A percentile compares a stretch with the other conserved stretches of the same genome.
Conservation (phyloP, 1,140 invertebrate genomes). For the Drosophila micromelanica region DNA sequence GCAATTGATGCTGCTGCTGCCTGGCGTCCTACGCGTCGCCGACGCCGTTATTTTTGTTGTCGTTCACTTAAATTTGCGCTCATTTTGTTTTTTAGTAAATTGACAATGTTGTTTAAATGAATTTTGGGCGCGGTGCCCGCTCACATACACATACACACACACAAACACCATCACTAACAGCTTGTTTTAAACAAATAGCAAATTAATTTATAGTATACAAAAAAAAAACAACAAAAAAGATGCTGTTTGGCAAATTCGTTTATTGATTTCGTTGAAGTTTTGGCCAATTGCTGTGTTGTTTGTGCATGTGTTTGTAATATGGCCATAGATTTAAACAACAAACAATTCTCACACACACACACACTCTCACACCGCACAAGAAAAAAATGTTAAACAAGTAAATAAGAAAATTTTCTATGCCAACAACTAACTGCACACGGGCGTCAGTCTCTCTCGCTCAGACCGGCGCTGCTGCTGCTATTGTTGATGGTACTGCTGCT, state of each 20-base stretch:
- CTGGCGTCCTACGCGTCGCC: conserved; percentile 38
- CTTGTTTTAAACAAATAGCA: conserved; percentile 12
- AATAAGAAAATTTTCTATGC: conserved; percentile 52
- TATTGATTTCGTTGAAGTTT: conserved; percentile 28
- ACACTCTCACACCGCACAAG: conserved; percentile 28
- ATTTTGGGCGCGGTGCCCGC: conserved; percentile 47
- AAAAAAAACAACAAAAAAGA: conserved; percentile 6
- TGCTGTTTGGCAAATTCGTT: conserved; percentile 11
- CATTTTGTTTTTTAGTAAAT: conserved; percentile 49
- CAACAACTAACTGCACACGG: conserved; percentile 50
- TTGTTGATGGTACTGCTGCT: conserved; percentile 10
- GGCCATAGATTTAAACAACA: conserved; percentile 23
- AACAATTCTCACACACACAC: conserved; percentile 18
- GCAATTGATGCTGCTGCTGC: conserved; percentile 26
- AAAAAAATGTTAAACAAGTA: conserved; percentile 49
- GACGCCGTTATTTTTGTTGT: conserved; percentile 27
- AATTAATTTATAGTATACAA: background rate
- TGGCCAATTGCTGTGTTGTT: conserved; percentile 26
- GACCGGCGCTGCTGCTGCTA: conserved; percentile 30
- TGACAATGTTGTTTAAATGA: conserved; percentile 45
- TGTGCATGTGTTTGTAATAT: conserved; percentile 2
- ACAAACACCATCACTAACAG: conserved; percentile 19
- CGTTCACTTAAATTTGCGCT: conserved; percentile 46
- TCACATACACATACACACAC: conserved; percentile 12
- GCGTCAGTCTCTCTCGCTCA: conserved; percentile 45